phyloP scores from a whole-genome alignment of 2,113 vertebrate species.

The Trichechus manatus region DNA sequence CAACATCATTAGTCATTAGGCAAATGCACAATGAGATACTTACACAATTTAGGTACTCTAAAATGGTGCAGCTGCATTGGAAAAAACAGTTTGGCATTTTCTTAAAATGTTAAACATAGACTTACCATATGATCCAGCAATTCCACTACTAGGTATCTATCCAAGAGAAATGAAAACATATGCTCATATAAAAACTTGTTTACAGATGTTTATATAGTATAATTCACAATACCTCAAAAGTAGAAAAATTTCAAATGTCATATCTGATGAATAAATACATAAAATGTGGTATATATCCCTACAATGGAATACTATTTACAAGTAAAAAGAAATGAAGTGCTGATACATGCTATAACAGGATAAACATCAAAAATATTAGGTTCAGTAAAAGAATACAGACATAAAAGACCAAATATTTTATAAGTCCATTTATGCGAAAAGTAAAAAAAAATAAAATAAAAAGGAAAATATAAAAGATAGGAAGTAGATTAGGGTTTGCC shows the following conservation, averaged over 20 bases:
- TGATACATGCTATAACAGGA: background rate
- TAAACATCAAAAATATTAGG: background rate
- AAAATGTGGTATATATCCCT: background rate
- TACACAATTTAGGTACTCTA: background rate
- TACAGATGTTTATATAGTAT: background rate
- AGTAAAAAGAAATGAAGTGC: background rate
- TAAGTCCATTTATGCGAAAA: background rate
- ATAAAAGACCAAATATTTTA: background rate
- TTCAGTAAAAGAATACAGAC: background rate
- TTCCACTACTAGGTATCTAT: background rate
- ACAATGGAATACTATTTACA: background rate
- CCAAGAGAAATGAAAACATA: conserved; percentile 32
- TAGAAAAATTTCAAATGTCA: background rate
- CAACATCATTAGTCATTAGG: too few relatives aligned
- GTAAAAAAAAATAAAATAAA: too few relatives aligned
- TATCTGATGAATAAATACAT: background rate
- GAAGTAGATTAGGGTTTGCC: background rate
- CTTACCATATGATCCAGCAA: background rate
- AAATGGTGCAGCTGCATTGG: background rate
- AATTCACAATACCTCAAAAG: background rate
- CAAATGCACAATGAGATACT: too few relatives aligned
- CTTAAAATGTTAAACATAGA: background rate
- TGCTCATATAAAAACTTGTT: background rate
- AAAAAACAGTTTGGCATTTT: background rate
- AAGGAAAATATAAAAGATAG: background rate